Conservation (phyloP, 2,113 vertebrate species). For the Nothoprocta perdicaria region DNA sequence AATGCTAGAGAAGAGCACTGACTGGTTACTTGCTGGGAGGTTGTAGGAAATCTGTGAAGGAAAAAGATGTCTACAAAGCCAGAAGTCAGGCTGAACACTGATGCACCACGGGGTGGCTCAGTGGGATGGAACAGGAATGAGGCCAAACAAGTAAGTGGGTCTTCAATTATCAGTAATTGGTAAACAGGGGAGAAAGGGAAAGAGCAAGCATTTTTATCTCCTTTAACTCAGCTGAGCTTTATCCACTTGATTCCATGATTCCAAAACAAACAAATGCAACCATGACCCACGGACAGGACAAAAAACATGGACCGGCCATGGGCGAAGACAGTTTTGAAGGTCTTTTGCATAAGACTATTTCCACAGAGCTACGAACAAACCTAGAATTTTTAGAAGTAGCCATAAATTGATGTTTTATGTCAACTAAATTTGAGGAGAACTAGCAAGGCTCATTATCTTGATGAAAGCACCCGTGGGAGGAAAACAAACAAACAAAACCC, state of each 20-base stretch:
- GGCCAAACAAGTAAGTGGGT: not conserved
- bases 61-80: not conserved
- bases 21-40: not conserved
- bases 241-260: not conserved
- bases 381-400: not conserved
- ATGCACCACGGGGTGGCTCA: fast-evolving
- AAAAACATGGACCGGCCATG: fast-evolving
- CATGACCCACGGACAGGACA: not conserved
- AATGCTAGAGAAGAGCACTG: not conserved
- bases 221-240: not conserved
- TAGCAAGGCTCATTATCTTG: not conserved
- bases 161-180: not conserved
- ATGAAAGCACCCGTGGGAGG: not conserved
- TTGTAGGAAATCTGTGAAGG: not conserved
- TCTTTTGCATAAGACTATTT: not conserved
- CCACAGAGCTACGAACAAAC: not conserved
- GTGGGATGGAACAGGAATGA: not conserved
- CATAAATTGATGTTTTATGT: not conserved
- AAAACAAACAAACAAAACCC: not conserved
- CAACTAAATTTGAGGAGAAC: not conserved
- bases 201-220: not conserved
- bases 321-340: not conserved
- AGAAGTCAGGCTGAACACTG: not conserved
- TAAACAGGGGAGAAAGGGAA: not conserved
- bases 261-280: not conserved